phyloP scores from a whole-genome alignment of 1,140 invertebrate genomes.

The Diploscapter pachys region DNA sequence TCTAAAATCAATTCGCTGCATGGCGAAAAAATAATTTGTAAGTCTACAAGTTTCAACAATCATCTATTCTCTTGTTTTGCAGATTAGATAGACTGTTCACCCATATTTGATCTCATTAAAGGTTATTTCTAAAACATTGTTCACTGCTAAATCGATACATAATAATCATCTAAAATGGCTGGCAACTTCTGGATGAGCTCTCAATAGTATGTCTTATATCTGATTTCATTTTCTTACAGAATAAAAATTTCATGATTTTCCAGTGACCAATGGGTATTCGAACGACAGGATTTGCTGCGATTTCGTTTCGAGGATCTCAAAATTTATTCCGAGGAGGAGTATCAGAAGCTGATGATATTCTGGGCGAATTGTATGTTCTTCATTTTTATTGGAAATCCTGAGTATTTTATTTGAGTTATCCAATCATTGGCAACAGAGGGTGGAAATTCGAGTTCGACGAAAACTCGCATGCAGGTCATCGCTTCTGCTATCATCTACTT shows the following conservation, averaged over 20 bases:
- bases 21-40: no score
- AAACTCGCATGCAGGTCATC: conserved; percentile 95
- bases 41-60: no score
- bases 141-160: no score
- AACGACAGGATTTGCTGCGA: conserved; percentile 90
- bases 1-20: no score
- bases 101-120: no score
- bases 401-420: conserved; percentile 71
- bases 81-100: no score
- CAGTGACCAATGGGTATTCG: conserved; percentile 95
- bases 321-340: conserved; percentile 89
- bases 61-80: no score
- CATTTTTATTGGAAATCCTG: neutral
- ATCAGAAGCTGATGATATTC: conserved; percentile 98
- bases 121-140: no score
- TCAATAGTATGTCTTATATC: conserved; percentile 74
- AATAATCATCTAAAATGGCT: conserved; percentile 70
- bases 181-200: conserved; percentile 99
- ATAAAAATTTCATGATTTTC: conserved; percentile 43
- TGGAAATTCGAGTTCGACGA: conserved; percentile 73
- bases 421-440: conserved; percentile 75
- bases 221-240: no score
- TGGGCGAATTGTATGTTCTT: conserved; percentile 76
- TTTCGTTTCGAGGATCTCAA: conserved; percentile 86
- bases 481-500: conserved; percentile 99